Evolutionary conservation across 92 coral and sea anemone genomes (phyloP), one percentile per base, ranked within the genome.

Genomic region (Porites cylindrica): DNA sequence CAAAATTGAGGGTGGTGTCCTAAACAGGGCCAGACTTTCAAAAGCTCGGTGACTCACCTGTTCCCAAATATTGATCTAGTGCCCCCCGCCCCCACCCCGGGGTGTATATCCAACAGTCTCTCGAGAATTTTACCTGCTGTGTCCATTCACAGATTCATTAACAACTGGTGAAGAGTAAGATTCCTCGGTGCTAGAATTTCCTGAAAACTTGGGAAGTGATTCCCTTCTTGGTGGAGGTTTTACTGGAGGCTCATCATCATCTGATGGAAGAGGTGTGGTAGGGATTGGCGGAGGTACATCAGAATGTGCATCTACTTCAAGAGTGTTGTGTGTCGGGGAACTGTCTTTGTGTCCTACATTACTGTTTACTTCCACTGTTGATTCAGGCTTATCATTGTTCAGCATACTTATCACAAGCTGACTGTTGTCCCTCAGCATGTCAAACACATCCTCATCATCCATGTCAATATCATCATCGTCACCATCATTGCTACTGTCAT

Each of bases 211-310:
- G 7, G 79, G 79, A 26, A 90, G 72, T 26, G 93, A 93, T 61
- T 90, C 94, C 51, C 53, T 65, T 53, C 94, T 91, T 29, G 90
- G 86, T 1, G 96, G 96, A 54, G 88, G 92, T 70, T 82, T 87
- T 23, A 86, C 77, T 3, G 88, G 94, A 8, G 85, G 83, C 20
- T 85, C 90, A 10, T 97, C 98, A 50, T 95, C 98, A 74, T 95
- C 99, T 56, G 98, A 95, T 56, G 99, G 99, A 52, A 97, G 83
- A 62, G 99, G 97, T 38, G 98, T 95, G 70, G 97, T 95, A 17
- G 98, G 99, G 71, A 97, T 52, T 4, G 99, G 98, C 1, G 99
- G 99, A n/a, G 98, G 97, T 10, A 86, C 91, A 75, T 88, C 97
- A 4, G 92, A 60, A 59, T 43, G 86, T 51, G 84, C 85, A 11